Conservation (phyloP, 2,797 vertebrate species). For the Manis javanica region DNA sequence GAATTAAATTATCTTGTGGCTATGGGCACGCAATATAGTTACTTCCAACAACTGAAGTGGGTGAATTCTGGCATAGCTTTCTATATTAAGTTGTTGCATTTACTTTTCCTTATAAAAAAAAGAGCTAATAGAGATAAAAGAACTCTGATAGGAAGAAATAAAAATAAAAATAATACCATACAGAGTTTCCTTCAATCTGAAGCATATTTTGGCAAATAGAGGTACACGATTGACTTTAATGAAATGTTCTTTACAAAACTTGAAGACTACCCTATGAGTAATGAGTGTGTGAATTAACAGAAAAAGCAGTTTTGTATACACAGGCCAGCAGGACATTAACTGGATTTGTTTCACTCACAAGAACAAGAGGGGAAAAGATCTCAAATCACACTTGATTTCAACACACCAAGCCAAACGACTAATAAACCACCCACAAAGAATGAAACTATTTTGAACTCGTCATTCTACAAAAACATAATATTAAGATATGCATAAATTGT, state of each 20-base stretch:
- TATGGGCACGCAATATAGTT: not conserved
- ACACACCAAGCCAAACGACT: slow-evolving; percentile 72
- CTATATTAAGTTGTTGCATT: slow-evolving; percentile 34
- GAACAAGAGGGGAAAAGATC: not conserved
- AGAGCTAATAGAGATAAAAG: not conserved
- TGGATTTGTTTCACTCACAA: slow-evolving; percentile 68
- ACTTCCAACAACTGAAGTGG: not conserved
- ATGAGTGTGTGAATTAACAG: slow-evolving; percentile 25
- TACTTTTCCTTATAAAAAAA: slow-evolving; percentile 29
- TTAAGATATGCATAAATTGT: not conserved
- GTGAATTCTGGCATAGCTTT: not conserved
- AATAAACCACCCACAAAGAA: slow-evolving; percentile 74
- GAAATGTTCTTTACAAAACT: slow-evolving; percentile 45
- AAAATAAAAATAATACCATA: not conserved
- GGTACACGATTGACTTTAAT: not conserved
- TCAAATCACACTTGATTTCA: slow-evolving; percentile 78
- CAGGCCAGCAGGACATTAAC: not conserved
- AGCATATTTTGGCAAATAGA: not conserved
- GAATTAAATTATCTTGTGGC: not conserved
- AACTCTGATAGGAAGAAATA: not conserved
- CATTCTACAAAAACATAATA: slow-evolving; percentile 73
- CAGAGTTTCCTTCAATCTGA: slow-evolving; percentile 8
- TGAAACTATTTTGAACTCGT: slow-evolving; percentile 78
- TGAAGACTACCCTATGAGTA: not conserved
- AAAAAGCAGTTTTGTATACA: slow-evolving; percentile 48